Evolutionary conservation across 2,888 invertebrate genomes (phyloP).

Genomic region (Notocelia uddmanniana): DNA sequence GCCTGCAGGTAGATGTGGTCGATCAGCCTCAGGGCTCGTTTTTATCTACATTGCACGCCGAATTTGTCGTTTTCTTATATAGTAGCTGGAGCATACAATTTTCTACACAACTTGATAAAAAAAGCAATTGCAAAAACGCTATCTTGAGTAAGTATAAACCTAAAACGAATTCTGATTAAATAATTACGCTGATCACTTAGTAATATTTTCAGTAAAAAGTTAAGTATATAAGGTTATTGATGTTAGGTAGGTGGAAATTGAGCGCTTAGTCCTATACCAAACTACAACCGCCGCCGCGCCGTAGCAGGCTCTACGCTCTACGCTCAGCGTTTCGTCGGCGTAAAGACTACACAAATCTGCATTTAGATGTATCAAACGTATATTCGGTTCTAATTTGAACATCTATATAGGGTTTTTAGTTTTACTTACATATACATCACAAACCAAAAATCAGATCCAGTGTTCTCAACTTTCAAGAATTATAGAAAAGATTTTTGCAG

Average conservation of each 20-base stretch:
- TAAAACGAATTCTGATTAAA: too few species aligned
- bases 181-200: too few species aligned
- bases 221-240: not conserved
- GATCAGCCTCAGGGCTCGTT: slow-evolving; percentile 28
- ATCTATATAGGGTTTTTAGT: too few species aligned
- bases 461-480: too few species aligned
- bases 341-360: too few species aligned
- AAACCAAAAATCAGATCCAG: not conserved
- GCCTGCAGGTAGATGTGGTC: slow-evolving; percentile 47
- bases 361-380: too few species aligned
- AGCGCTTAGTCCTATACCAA: not conserved
- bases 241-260: not conserved
- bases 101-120: slow-evolving; percentile 21
- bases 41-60: slow-evolving; percentile 8
- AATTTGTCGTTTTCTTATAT: slow-evolving; percentile 5
- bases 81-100: slow-evolving; percentile 3
- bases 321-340: not conserved
- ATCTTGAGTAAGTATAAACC: too few species aligned
- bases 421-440: not conserved
- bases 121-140: not conserved
- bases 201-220: too few species aligned
- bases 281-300: not conserved
- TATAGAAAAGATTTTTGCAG: not conserved
- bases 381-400: too few species aligned
- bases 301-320: slow-evolving; percentile 3